phyloP scores from a whole-genome alignment of 1,140 invertebrate genomes.

The Brachionus paranguensis region DNA sequence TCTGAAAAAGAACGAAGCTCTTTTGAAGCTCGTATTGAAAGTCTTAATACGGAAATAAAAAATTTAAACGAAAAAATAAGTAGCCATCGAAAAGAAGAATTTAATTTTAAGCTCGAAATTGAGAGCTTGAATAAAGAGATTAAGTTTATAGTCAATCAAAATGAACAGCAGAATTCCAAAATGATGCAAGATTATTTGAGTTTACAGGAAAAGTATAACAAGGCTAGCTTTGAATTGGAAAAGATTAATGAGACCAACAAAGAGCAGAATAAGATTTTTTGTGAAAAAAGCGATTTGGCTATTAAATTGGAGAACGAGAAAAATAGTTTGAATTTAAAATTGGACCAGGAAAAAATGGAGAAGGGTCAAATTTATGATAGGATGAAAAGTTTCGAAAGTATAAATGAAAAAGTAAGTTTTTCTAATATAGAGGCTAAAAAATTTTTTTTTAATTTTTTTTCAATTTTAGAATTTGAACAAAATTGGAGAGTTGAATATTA shows the following conservation, averaged over 20 bases:
- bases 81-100: not conserved
- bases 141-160: conserved; percentile 11
- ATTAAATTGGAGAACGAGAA: conserved; percentile 1
- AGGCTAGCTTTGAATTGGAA: not conserved
- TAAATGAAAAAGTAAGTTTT: not conserved
- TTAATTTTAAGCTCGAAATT: conserved; percentile 4
- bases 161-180: conserved; percentile 8
- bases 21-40: not conserved
- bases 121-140: conserved; percentile 29
- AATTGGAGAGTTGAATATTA: not conserved
- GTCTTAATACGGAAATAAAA: not conserved
- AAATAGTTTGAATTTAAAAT: not conserved
- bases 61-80: not conserved
- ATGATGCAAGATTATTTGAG: conserved; percentile 20
- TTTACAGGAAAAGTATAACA: conserved; percentile 33
- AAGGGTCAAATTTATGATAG: not conserved
- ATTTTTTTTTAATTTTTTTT: not conserved
- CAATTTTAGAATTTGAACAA: not conserved
- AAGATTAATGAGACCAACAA: not conserved
- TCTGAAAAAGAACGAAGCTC: not conserved
- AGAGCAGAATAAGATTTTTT: not conserved
- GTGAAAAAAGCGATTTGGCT: not conserved
- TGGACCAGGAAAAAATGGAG: not conserved
- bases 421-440: not conserved
- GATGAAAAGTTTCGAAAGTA: not conserved